Conservation (phyloP, 1,140 invertebrate species). For the Procambarus virginalis region DNA sequence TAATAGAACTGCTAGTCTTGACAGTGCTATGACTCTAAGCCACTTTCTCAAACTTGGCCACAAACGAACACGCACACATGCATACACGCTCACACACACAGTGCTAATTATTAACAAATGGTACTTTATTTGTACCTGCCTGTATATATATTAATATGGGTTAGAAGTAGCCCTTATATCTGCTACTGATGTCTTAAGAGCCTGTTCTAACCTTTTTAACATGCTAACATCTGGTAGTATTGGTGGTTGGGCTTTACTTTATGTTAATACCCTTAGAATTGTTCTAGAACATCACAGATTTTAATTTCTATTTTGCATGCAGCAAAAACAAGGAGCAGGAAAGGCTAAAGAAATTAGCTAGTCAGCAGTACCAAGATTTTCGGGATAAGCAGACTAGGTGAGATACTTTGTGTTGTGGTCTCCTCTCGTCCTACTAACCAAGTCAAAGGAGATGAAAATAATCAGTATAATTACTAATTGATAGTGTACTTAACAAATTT, state of each 20-base stretch:
- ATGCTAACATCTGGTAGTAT: constrained; percentile 34
- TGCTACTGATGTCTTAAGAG: constrained; percentile 34
- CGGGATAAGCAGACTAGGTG: constrained; percentile 70
- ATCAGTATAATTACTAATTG: neutral
- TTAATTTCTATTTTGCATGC: constrained; percentile 68
- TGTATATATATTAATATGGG: constrained; percentile 3
- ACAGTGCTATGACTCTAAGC: neutral
- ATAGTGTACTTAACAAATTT: too few species aligned
- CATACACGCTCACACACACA: neutral
- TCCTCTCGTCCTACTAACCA: constrained; percentile 20
- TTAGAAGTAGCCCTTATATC: constrained; percentile 21
- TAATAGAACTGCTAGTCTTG: too few species aligned
- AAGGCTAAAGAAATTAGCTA: constrained; percentile 69
- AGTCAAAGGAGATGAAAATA: constrained; percentile 3
- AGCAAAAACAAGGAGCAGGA: constrained; percentile 70
- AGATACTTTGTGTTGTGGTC: constrained; percentile 57
- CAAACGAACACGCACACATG: neutral
- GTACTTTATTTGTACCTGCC: neutral
- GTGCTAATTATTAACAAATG: neutral
- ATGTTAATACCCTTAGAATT: constrained; percentile 11
- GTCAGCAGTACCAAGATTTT: constrained; percentile 70
- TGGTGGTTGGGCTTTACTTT: constrained; percentile 35
- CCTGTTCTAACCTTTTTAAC: constrained; percentile 19
- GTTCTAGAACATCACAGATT: constrained; percentile 31
- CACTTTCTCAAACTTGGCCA: neutral